Evolutionary conservation across 2,888 invertebrate genomes (phyloP).

Genomic region (Cantharis rufa): DNA sequence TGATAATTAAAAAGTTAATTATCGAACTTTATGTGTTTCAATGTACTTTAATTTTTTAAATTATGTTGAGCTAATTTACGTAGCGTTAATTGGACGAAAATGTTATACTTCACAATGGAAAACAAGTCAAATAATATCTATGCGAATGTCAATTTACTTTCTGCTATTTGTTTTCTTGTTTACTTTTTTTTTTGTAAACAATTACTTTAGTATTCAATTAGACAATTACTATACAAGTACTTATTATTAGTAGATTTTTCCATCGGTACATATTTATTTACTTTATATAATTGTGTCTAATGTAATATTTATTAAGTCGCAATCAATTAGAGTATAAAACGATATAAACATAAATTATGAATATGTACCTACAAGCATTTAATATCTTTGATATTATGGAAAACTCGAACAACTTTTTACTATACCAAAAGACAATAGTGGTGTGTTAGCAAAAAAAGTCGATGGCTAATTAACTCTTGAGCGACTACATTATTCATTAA

Average conservation of each 20-base stretch:
- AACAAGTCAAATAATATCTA: no score
- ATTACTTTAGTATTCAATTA: neutral
- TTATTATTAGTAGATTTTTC: neutral
- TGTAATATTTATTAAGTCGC: neutral
- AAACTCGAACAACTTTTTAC: neutral
- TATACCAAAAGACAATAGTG: neutral
- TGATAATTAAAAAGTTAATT: no score
- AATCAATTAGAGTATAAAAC: neutral
- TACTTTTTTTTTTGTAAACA: neutral
- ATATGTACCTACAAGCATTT: neutral
- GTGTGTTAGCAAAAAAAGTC: conserved; percentile 10
- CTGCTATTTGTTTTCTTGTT: neutral
- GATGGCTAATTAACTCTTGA: conserved; percentile 24
- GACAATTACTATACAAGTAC: neutral
- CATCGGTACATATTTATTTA: neutral
- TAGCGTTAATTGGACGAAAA: no score
- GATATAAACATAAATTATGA: neutral
- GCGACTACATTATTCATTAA: conserved; percentile 21
- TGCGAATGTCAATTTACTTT: no score
- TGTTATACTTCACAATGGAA: no score
- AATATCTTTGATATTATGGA: neutral
- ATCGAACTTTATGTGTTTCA: no score
- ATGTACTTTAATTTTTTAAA: no score
- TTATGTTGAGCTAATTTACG: no score
- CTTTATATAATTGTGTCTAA: neutral